Percentiles rank a stretch among this genome's conserved stretches.
phyloP scores from a whole-genome alignment of 2,888 invertebrate genomes.

The Erynnis tages region DNA sequence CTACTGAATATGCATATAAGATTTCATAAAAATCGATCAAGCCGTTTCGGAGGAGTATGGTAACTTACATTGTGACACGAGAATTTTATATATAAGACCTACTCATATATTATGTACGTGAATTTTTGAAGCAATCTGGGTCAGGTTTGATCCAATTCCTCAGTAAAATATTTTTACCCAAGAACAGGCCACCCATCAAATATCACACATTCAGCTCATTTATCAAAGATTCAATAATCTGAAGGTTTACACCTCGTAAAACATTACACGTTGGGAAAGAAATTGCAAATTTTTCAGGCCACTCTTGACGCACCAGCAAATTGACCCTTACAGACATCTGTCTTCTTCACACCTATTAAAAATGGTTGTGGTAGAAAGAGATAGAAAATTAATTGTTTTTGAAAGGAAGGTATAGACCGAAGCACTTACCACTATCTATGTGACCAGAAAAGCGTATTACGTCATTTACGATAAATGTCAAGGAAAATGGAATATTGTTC shows the following conservation, averaged over 20 bases:
- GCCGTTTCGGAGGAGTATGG: no score
- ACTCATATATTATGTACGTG: no score
- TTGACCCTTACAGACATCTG: slow-evolving; percentile 1
- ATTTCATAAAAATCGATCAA: no score
- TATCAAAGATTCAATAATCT: slow-evolving; percentile 10
- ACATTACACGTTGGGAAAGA: slow-evolving; percentile 8
- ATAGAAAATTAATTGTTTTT: background rate
- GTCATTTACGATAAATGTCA: no score
- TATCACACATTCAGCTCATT: background rate
- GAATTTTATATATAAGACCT: no score
- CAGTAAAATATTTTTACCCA: background rate
- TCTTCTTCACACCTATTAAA: background rate
- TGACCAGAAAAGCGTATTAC: background rate
- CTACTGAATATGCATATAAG: no score
- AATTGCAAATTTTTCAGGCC: slow-evolving; percentile 12
- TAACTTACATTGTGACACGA: no score
- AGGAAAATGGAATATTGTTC: no score
- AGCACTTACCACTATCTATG: background rate
- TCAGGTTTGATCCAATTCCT: background rate
- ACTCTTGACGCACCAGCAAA: background rate
- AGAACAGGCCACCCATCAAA: background rate
- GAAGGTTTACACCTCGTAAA: slow-evolving; percentile 17
- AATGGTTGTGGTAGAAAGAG: background rate
- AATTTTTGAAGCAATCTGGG: no score
- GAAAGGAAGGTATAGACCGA: background rate